Evolutionary conservation across 1,140 invertebrate genomes (phyloP), one percentile per base, ranked within the genome.

Genomic region (Choristoneura fumiferana): DNA sequence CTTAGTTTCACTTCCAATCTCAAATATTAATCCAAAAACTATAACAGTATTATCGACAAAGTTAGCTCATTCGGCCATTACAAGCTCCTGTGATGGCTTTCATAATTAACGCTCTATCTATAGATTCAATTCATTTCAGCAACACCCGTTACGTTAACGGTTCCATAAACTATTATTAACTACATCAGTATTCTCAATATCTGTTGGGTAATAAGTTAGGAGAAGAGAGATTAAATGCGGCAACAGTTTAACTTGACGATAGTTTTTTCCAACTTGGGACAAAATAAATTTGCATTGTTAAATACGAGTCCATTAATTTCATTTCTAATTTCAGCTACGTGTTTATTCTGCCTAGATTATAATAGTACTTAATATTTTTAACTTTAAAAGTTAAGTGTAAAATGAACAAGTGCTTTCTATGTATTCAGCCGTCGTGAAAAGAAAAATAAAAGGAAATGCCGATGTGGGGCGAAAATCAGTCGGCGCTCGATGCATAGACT

Each of bases 401-500:
- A 63, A 62, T 49, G 52, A 62, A 57, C 34, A 54, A 58, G 40
- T 22, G 55, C 58, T 33, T 33, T 40, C 3, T 29, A 54, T 29
- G 10, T 29, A 35, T 34, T 54, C 54, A 62, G 56, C 66, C 57
- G 57, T 45, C 69, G 52, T 15, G 56, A 62, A 63, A 63, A 60
- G 61, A 60, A 62, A 73, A 69, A 64, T 68, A 69, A 74, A 74
- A 70, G 38, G 54, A 36, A 67, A 68, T 54, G 34, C 14, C 40
- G 45, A 54, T 53, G 49, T 22, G n/a, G 33, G 66, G 71, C 58
- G 70, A 75, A 73, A 81, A 81, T 76, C 79, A 78, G 66, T 68
- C 71, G 43, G 65, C 10, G 15, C 63, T 60, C 60, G 63, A 40
- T 29, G 57, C 35, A 15, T 53, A 63, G 49, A 56, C 73, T 75